A percentile compares a stretch with the other conserved stretches of the same genome.
Evolutionary conservation across 2,113 vertebrate genomes (phyloP).

Genomic region (Lepus americanus): DNA sequence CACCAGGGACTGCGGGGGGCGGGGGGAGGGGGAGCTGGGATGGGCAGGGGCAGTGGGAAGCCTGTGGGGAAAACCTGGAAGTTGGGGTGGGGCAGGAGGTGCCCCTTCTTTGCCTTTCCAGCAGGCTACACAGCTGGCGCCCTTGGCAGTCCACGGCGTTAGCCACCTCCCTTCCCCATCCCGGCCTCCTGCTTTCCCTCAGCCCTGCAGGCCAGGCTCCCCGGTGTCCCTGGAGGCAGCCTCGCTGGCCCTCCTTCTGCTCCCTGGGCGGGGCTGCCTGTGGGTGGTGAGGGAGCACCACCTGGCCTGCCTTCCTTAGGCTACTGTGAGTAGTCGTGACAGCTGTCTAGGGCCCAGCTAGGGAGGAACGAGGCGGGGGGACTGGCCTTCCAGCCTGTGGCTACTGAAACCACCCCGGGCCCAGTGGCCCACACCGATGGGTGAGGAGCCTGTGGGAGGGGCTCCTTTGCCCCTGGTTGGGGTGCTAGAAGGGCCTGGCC

Average conservation of each 20-base stretch:
- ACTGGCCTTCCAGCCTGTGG: no score
- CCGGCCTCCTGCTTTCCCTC: not conserved
- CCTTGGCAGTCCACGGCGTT: not conserved
- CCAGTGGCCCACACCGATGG: not conserved
- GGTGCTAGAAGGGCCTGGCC: slow-evolving; percentile 45
- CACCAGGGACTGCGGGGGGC: not conserved
- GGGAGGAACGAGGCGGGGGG: not conserved
- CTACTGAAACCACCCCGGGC: slow-evolving; percentile 41
- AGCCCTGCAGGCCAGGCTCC: no score
- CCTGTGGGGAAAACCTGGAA: not conserved
- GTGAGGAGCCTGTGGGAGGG: not conserved
- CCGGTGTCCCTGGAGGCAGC: no score
- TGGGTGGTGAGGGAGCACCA: fast-evolving
- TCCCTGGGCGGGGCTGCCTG: not conserved
- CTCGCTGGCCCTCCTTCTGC: not conserved
- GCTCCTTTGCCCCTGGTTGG: not conserved
- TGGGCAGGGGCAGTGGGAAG: no score
- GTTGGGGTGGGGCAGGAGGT: not conserved
- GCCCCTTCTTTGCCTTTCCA: no score
- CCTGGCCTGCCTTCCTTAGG: not conserved
- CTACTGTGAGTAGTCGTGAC: not conserved
- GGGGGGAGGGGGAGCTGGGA: not conserved
- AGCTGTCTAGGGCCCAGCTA: not conserved
- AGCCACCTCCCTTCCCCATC: not conserved
- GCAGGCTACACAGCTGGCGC: no score